Evolutionary conservation across 2,888 invertebrate genomes (phyloP), one percentile per base, ranked within the genome.

Genomic region (Augiades crinisus): DNA sequence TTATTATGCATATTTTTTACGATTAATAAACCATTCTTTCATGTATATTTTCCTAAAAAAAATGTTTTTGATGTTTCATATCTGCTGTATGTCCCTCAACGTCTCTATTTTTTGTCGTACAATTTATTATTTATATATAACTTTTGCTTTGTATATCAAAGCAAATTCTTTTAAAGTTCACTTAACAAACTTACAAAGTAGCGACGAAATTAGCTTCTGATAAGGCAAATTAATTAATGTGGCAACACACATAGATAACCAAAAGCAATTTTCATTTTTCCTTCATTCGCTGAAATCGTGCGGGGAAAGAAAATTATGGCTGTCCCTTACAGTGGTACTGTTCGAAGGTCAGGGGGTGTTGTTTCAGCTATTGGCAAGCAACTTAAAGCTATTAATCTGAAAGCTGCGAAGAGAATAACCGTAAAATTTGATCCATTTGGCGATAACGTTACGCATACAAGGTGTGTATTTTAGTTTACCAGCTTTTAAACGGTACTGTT

Each of bases 351-450:
- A 0, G 91, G 89, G 14, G 96, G 96, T 55, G 65, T 95, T 49
- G 89, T 93, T 44, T 92, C 94, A 67, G 95, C 95, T 34, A 94
- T 96, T 63, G 83, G 81, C 44, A 94, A 95, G 80, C 94, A 96
- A 78, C 64, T 96, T 47, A 92, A 90, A 72, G 67, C 76, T 58
- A 78, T 97, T 6, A 95, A 94, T 88, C 89, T 97, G 54, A 95
- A 95, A 75, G 95, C 95, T 34, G 94, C 95, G 0, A 94, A 94
- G 67, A 92, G 92, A 78, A 92, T 97, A 54, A 92, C 92, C 45
- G 92, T 96, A 45, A 93, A 93, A 80, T 96, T 97, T 71, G 97
- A 97, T 85, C 97, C 97, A 3, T 97, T 97, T 78, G 91, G 93
- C 64, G 90, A 93, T 64, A 93, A 94, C 80, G 93, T 93, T 52